A percentile compares a stretch with the other conserved stretches of the same genome.
Evolutionary conservation across 2,113 vertebrate species (phyloP).

Genomic region (Peromyscus leucopus): DNA sequence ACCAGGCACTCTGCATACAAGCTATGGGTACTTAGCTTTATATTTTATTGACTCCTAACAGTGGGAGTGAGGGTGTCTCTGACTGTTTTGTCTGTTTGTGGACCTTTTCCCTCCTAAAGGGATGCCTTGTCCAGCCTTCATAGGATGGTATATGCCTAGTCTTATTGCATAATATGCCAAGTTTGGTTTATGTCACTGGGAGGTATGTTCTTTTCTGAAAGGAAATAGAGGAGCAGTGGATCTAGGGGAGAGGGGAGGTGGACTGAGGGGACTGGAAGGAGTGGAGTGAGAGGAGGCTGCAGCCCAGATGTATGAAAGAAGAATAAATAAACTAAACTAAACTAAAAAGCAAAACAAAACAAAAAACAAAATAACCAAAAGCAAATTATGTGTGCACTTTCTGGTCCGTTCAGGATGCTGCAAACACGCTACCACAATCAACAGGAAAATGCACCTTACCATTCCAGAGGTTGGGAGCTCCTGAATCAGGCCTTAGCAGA

Average conservation of each 20-base stretch:
- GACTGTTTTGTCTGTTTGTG: too few relatives aligned
- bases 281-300: rapidly evolving
- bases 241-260: not conserved
- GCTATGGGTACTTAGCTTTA: too few relatives aligned
- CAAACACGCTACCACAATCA: not conserved
- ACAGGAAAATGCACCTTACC: not conserved
- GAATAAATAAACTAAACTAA: not conserved
- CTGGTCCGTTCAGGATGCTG: not conserved
- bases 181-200: not conserved
- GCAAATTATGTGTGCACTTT: not conserved
- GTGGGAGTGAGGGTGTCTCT: too few relatives aligned
- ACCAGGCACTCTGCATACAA: too few relatives aligned
- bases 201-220: not conserved
- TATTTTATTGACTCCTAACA: too few relatives aligned
- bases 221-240: not conserved
- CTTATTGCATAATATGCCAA: not conserved
- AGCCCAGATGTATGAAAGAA: not conserved
- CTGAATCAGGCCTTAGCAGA: not conserved
- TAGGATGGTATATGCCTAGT: not conserved
- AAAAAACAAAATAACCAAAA: not conserved
- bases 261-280: not conserved
- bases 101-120: not conserved
- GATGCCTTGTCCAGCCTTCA: not conserved
- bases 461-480: not conserved
- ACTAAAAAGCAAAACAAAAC: not conserved